Conservation (phyloP, 2,888 invertebrate species). For the Oeneis ivallda region DNA sequence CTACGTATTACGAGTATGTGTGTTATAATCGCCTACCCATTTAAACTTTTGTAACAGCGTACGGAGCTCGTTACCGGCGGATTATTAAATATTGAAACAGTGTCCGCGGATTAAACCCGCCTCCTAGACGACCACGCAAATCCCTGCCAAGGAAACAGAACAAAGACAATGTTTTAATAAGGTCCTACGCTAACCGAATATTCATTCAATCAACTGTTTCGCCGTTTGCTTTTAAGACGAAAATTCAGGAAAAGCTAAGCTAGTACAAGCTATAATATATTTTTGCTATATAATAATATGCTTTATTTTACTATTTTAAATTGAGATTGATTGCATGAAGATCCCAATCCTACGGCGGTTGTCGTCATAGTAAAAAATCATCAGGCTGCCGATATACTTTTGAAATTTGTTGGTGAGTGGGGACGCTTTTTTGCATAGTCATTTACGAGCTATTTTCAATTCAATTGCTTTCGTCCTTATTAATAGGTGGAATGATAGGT, state of each 20-base stretch:
- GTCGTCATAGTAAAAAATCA: too few relatives aligned
- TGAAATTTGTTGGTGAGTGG: too few relatives aligned
- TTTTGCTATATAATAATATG: neutral
- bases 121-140: conserved; percentile 66
- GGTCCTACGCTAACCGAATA: conserved; percentile 58
- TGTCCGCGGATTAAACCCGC: conserved; percentile 70
- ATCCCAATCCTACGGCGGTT: too few relatives aligned
- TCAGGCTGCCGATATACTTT: too few relatives aligned
- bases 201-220: conserved; percentile 51
- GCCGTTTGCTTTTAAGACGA: conserved; percentile 28
- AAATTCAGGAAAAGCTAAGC: conserved; percentile 6
- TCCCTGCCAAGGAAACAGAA: conserved; percentile 50
- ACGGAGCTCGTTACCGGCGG: conserved; percentile 73
- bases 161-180: conserved; percentile 62
- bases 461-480: too few relatives aligned
- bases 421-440: too few relatives aligned
- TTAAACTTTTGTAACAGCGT: conserved; percentile 75
- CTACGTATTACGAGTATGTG: conserved; percentile 31
- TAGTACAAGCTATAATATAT: neutral
- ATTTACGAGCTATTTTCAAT: too few relatives aligned
- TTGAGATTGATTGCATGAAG: too few relatives aligned
- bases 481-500: too few relatives aligned
- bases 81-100: conserved; percentile 81
- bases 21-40: conserved; percentile 58
- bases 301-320: neutral